Base-by-base conservation (phyloP, 1,140 invertebrate genomes). In the Drosophila parvula region DNA sequence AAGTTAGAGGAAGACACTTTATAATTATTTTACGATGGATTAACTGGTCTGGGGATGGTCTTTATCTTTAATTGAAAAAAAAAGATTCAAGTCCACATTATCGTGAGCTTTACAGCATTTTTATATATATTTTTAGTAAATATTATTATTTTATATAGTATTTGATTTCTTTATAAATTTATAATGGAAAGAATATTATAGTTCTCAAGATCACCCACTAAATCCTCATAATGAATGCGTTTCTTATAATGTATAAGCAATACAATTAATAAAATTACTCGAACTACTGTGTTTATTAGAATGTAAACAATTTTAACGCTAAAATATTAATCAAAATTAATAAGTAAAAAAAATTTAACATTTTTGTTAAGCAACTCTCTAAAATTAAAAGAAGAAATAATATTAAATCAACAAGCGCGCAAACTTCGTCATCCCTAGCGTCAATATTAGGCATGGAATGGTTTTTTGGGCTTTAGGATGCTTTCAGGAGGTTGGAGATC, bases 371-470 rank as follows among this genome's bases (percentile, higher is more conserved):
- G 14, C 14, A 60, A 56, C 4, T 32, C 10, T 16, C 61, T 63
- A n/a, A 58, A 63, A 40, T 48, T 34, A 69, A 12, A 57, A 40
- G 12, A 0, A 18, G 4, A 28, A 22, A 22, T 22, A 22, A 32
- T 27, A 30, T 32, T 27, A 70, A 71, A 16, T n/a, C 9, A 71
- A 27, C 40, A 50, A 40, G 44, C n/a, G 7, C 48, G 41, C 44
- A 2, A 61, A 56, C 51, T 56, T 18, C 8, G 18, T 34, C 30
- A 34, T n/a, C 43, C 51, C 64, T 71, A 41, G 65, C 68, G 7
- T 58, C 36, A 48, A 27, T 5, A 22, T 59, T 50, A 57, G 32
- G 51, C 30, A 45, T 59, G 36, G 69, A 41, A 59, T 38, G 48
- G 48, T 41, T 40, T 11, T 11, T 5, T 30, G 51, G 34, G 1